Base-by-base conservation (phyloP, 2,888 invertebrate species). In the Apamea epomidion region DNA sequence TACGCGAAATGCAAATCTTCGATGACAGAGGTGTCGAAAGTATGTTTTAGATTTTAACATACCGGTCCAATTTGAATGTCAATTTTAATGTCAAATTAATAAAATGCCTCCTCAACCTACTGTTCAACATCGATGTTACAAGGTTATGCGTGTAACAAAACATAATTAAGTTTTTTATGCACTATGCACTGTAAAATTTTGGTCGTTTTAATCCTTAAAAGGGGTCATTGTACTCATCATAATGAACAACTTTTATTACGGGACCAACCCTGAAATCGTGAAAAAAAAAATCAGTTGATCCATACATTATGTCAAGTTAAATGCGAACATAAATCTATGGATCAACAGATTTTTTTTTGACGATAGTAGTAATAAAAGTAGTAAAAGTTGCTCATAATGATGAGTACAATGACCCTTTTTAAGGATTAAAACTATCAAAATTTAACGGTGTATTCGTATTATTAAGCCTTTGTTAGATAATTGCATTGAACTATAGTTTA, bases 401-500 rank as follows among this genome's bases (percentile, higher is more conserved):
- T 32, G 32, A 32, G 32, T 32, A 32, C 32, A 32, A 32, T 32
- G 32, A 32, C 32, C 32, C 32, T 3, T 32, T 32, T 32, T 32
- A 32, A 32, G 32, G 2, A 32, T 32, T 32, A 32, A 32, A 32
- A 32, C 32, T 2, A 32, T 32, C 32, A 32, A 2, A 32, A 32
- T n/a, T n/a, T n/a, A 32, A 32, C 32, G 45, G 45, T 45, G 45
- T 37, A 76, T 71, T 75, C 62, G 32, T 72, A 75, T 65, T 70
- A 75, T 79, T 84, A 81, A 78, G 80, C 73, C 87, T 78, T 82
- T 85, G 84, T 64, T 64, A 29, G 37, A 87, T 85, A 87, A 85
- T 84, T 87, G 77, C 62, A 76, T 45, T 85, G 80, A 83, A 72
- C 64, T 74, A 67, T 87, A 58, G 14, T 67, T 73, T 58, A n/a